A percentile compares a stretch with the other conserved stretches of the same genome.
Evolutionary conservation across 2,888 invertebrate genomes (phyloP).

Genomic region (Drosophila percnosoma): DNA sequence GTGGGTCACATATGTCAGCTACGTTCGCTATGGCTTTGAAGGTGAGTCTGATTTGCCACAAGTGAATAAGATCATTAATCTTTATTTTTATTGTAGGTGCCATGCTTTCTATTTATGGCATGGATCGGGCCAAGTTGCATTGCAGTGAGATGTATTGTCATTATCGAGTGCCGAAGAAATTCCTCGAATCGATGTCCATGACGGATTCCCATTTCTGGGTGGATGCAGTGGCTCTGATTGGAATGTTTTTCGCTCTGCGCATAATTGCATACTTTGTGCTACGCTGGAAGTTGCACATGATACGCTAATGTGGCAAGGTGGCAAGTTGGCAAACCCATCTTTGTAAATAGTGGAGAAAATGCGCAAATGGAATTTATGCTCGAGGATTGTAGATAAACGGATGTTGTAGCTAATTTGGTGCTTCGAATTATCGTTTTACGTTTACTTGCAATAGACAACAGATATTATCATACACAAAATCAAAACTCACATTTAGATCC

Average conservation of each 20-base stretch:
- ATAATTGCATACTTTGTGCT: constrained; percentile 93
- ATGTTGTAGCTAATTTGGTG: constrained; percentile 32
- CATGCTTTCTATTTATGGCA: constrained; percentile 96
- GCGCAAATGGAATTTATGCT: constrained; percentile 41
- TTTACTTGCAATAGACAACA: constrained; percentile 29
- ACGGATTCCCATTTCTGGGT: constrained; percentile 91
- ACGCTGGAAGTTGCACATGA: constrained; percentile 90
- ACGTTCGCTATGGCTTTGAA: constrained; percentile 96
- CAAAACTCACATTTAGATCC: constrained; percentile 26
- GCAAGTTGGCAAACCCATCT: not conserved
- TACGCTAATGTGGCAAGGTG: constrained; percentile 77
- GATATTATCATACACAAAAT: constrained; percentile 21
- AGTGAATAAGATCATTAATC: not conserved
- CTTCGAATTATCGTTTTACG: constrained; percentile 49
- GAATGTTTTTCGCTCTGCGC: constrained; percentile 92
- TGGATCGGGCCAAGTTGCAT: constrained; percentile 91
- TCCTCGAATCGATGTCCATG: constrained; percentile 94
- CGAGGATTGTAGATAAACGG: constrained; percentile 47
- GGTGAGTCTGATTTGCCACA: constrained; percentile 83
- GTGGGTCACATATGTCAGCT: constrained; percentile 96
- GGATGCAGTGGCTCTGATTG: constrained; percentile 92
- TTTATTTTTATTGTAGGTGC: constrained; percentile 86
- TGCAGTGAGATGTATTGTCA: constrained; percentile 94
- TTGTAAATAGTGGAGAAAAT: constrained; percentile 40
- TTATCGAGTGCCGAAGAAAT: constrained; percentile 91